A percentile compares a stretch with the other conserved stretches of the same genome.
Evolutionary conservation across 2,888 invertebrate genomes (phyloP).

Genomic region (Andricus curvator): DNA sequence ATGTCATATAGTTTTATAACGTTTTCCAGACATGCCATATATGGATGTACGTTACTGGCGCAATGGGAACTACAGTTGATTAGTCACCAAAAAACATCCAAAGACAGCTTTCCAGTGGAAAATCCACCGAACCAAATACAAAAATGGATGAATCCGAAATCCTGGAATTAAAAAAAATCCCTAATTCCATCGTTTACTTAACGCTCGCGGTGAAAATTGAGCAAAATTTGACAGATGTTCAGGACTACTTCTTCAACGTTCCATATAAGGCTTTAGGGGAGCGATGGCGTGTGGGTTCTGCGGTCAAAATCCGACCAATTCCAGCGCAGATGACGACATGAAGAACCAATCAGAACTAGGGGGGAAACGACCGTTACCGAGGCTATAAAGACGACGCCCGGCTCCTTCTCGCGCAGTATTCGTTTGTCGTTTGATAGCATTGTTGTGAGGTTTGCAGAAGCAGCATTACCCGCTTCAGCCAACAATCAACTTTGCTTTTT

Average conservation of each 20-base stretch:
- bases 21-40: slow-evolving; percentile 3
- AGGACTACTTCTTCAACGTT: slow-evolving; percentile 14
- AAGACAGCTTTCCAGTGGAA: slow-evolving; percentile 4
- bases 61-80: neutral
- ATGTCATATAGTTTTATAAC: slow-evolving; percentile 1
- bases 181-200: neutral
- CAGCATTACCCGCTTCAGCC: slow-evolving; percentile 56
- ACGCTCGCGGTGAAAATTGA: neutral
- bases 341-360: slow-evolving; percentile 12
- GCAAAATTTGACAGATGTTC: slow-evolving; percentile 26
- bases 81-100: neutral
- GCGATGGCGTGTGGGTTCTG: neutral
- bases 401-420: neutral
- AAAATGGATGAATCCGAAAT: neutral
- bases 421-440: neutral
- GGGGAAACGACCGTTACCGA: neutral
- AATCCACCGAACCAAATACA: neutral
- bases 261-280: neutral
- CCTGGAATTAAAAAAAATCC: neutral
- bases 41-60: slow-evolving; percentile 14
- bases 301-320: slow-evolving; percentile 13
- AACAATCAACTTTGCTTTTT: slow-evolving; percentile 53
- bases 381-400: neutral
- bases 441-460: slow-evolving; percentile 53
- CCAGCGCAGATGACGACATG: neutral